A percentile compares a stretch with the other conserved stretches of the same genome.
These are phyloP conservation scores for Drosophila flavopinicola DNA, from an alignment of 2,888 invertebrate genomes.

Conservation along the genomic window DNA sequence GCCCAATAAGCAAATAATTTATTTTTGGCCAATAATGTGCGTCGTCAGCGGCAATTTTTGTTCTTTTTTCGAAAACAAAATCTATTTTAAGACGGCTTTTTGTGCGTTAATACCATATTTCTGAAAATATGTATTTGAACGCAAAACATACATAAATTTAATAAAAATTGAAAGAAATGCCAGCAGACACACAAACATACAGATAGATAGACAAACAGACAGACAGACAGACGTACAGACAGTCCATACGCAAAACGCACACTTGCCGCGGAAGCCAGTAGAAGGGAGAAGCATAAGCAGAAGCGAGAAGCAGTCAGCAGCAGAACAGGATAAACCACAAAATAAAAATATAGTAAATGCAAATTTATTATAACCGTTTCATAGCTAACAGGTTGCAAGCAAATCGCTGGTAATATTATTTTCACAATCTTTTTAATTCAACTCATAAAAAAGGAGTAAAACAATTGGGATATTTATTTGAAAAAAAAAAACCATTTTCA, in stretches of 20 bases:
- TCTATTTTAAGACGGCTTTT: conserved; percentile 70
- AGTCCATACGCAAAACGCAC: neutral
- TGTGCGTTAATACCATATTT: conserved; percentile 80
- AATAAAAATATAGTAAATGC: neutral
- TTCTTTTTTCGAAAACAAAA: conserved; percentile 68
- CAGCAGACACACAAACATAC: conserved; percentile 19
- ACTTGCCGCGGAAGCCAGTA: conserved; percentile 23
- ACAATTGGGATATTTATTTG: neutral
- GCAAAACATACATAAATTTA: conserved; percentile 63
- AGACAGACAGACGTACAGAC: neutral
- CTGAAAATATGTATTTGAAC: conserved; percentile 64
- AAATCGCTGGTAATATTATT: too few species aligned
- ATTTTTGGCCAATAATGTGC: conserved; percentile 75
- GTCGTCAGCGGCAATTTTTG: conserved; percentile 65
- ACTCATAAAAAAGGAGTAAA: neutral
- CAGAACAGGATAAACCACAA: neutral
- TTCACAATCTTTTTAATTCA: too few species aligned
- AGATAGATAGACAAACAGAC: neutral
- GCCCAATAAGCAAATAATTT: conserved; percentile 42
- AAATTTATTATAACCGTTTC: conserved; percentile 1
- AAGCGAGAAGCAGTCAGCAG: neutral
- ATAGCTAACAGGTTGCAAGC: neutral
- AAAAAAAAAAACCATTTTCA: too few species aligned
- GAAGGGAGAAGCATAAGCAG: conserved; percentile 1
- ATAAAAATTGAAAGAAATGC: conserved; percentile 65